phyloP scores from a whole-genome alignment of 1,140 invertebrate species.

The Lasioglossum albipes region DNA sequence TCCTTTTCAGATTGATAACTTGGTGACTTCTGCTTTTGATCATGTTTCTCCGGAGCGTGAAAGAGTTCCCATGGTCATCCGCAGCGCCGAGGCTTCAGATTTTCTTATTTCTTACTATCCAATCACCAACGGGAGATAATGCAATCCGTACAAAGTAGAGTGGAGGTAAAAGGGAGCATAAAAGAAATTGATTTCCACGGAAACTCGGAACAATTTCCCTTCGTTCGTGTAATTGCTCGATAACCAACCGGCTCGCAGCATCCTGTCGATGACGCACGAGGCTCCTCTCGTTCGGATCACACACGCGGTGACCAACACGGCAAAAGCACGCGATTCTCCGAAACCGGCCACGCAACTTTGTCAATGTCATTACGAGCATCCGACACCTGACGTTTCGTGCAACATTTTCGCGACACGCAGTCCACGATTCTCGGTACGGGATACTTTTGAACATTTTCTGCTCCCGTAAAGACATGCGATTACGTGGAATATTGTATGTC shows the following conservation, averaged over 20 bases:
- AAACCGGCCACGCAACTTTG: not conserved
- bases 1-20: no score
- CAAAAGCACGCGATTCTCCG: not conserved
- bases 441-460: not conserved
- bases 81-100: no score
- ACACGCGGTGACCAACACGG: no score
- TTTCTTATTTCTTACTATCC: not conserved
- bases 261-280: not conserved
- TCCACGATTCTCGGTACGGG: not conserved
- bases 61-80: no score
- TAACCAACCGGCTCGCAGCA: not conserved
- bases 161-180: not conserved
- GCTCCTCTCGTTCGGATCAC: not conserved
- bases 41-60: not conserved
- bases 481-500: conserved; percentile 7
- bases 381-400: not conserved
- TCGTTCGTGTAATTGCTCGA: not conserved
- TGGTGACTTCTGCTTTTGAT: no score
- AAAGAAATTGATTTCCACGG: conserved; percentile 9
- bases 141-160: not conserved
- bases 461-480: not conserved
- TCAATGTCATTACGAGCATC: not conserved
- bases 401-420: not conserved
- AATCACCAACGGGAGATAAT: not conserved
- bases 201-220: not conserved